Base-by-base conservation (phyloP, 2,888 invertebrate species). In the Anodontia alba region DNA sequence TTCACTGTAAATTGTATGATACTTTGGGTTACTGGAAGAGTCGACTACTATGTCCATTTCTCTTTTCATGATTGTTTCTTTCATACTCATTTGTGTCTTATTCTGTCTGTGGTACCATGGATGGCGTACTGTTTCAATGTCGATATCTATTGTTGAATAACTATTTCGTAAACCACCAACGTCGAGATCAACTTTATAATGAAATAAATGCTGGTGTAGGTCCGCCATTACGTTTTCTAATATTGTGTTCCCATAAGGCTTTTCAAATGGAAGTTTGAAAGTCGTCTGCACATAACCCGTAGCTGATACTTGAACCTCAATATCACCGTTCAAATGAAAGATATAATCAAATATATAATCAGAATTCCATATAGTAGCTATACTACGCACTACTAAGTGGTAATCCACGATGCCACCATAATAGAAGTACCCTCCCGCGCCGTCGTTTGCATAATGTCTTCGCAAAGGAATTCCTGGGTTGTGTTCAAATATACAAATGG, bases 291-390 rank as follows among this genome's bases (percentile, higher is more conserved):
- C 82, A 80, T 92, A 93, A 2, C 93, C 93, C 1, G 92, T 91
- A 2, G 89, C 72, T 7, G 92, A 82, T 17, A 90, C 88, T 38
- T 89, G 86, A 12, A 90, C 76, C 76, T 93, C 91, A 26, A 93
- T 83, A 20, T 85, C 89, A 1, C 93, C 93, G 81, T 92, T 91
- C 17, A 89, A 83, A 82, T 92, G 91, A 83, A 93, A 92, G 23
- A 91, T 88, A 43, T 91, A 91, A 79, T 93, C 93, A 68, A 93
- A 88, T 15, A 93, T 88, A 73, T 91, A 93, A 82, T 93, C 93
- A 74, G 88, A 89, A 77, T 91, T 91, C 88, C 90, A 89, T 17
- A 92, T 82, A 75, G 81, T 90, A 20, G 90, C 85, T 42, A 92
- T 90, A 62, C 89, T 83, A 33, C 93, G 72, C 3, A 93, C 88